Percentiles rank a stretch among this genome's conserved stretches.
phyloP scores from a whole-genome alignment of 2,797 vertebrate genomes.

The Parambassis ranga region DNA sequence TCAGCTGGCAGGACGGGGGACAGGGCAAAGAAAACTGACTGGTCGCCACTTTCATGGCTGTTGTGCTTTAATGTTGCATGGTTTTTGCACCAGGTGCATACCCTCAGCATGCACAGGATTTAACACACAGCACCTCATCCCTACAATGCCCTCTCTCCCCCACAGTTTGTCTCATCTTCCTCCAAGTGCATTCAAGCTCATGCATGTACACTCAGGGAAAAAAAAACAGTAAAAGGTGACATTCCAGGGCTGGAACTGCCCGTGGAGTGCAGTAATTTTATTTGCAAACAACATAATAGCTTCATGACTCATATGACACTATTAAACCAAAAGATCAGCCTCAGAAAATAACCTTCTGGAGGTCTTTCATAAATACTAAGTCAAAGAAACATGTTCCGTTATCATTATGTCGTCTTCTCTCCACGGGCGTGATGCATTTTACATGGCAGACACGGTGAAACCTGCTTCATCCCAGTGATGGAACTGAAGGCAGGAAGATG shows the following conservation, averaged over 20 bases:
- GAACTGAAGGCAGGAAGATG: conserved; percentile 34
- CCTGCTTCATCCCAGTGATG: conserved; percentile 26
- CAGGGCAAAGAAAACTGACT: conserved; percentile 5
- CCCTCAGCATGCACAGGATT: conserved; percentile 13
- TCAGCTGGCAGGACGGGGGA: conserved; percentile 56
- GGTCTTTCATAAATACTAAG: conserved; percentile 50
- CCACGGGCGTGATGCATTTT: conserved; percentile 35
- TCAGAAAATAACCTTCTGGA: conserved; percentile 10
- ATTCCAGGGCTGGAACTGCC: not conserved
- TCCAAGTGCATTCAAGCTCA: conserved; percentile 27
- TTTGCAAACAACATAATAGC: conserved; percentile 31
- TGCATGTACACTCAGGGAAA: not conserved
- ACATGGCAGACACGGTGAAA: conserved; percentile 36
- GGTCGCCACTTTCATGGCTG: conserved; percentile 35
- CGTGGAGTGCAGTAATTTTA: not conserved
- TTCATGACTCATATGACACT: conserved; percentile 6
- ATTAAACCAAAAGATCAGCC: not conserved
- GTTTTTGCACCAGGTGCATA: conserved; percentile 51
- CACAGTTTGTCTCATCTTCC: conserved; percentile 14
- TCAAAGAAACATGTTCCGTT: conserved; percentile 22
- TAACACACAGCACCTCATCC: conserved; percentile 21
- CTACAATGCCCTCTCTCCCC: conserved; percentile 17
- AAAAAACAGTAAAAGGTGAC: not conserved
- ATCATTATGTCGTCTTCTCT: conserved; percentile 8
- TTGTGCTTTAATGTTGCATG: conserved; percentile 25